Base-by-base conservation (phyloP, 2,797 vertebrate species). In the Lepus townsendii region DNA sequence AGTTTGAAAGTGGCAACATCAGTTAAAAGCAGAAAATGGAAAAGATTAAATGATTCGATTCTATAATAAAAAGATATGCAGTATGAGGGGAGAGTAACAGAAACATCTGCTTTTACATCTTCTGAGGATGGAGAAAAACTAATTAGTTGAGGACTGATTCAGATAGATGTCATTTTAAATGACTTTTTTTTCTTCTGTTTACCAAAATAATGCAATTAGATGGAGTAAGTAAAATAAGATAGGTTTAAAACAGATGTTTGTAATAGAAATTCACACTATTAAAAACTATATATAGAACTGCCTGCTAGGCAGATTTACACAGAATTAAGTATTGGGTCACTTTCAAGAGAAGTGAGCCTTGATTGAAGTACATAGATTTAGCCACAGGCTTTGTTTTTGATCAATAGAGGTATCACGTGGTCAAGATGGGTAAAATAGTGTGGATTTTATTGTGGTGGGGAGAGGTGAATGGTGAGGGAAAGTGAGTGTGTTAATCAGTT, bases 91-190 rank as follows among this genome's bases (percentile, higher is more conserved):
- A 89, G 11, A 95, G 17, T 88, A 83, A 93, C 95, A 83, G 92
- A 92, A 96, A 96, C 96, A 79, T 95, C 32, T 96, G 72, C 79
- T 97, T 97, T 71, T 92, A 7, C 63, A 1, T 91, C 65, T 94
- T 95, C 97, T 50, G 71, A 42, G 83, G 68, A 84, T 42, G 24
- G 22, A 14, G 60, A 94, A 95, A 95, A 85, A 24, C 91, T 86
- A 96, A 89, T 95, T 97, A 96, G 83, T 83, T 83, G 93, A 95
- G 93, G 30, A 50, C 13, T 94, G 75, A 96, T 96, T 97, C 94
- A 96, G 78, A 93, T 54, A 35, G 96, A 97, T 96, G 95, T 97
- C 92, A 90, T 97, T 93, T 96, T 96, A 96, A 97, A 97, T 98
- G 96, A 97, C 60, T 83, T 89, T 83, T 73, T 78, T 12, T 95